These are phyloP conservation scores for Acronicta psi DNA, from an alignment of 2,888 invertebrate species.

Conservation along the genomic window DNA sequence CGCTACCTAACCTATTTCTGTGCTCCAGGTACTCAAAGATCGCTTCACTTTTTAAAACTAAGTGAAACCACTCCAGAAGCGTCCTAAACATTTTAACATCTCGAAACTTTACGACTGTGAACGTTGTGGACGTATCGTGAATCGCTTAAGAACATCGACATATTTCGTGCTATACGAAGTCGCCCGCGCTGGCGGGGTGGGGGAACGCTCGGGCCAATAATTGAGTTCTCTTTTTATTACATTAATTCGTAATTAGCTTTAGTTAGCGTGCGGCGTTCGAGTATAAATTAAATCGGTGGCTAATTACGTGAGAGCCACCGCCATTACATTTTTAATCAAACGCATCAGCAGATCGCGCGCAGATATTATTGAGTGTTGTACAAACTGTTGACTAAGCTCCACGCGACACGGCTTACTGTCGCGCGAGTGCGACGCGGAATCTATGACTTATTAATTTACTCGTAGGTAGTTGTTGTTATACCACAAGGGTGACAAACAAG, in stretches of 20 bases:
- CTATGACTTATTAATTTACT: no score
- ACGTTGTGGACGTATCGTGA: background rate
- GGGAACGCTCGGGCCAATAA: background rate
- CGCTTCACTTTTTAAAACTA: background rate
- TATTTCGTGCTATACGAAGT: background rate
- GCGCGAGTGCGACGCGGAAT: no score
- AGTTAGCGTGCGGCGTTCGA: conserved; percentile 10
- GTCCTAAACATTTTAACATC: background rate
- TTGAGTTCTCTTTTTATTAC: conserved; percentile 16
- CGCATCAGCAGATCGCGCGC: conserved; percentile 8
- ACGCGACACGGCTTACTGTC: background rate
- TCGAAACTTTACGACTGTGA: background rate
- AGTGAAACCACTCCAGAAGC: conserved; percentile 2
- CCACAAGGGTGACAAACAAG: no score
- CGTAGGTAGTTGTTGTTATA: no score
- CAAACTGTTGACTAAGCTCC: conserved; percentile 2
- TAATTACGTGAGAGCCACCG: conserved; percentile 9
- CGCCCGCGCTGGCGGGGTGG: background rate
- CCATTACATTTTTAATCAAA: conserved; percentile 11
- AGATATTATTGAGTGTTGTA: background rate
- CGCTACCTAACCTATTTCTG: no score
- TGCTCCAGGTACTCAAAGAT: no score
- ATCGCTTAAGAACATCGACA: background rate
- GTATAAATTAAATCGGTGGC: conserved; percentile 9
- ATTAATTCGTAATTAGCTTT: conserved; percentile 20